Conservation (phyloP, 1,140 invertebrate species). For the Helicoverpa zea region DNA sequence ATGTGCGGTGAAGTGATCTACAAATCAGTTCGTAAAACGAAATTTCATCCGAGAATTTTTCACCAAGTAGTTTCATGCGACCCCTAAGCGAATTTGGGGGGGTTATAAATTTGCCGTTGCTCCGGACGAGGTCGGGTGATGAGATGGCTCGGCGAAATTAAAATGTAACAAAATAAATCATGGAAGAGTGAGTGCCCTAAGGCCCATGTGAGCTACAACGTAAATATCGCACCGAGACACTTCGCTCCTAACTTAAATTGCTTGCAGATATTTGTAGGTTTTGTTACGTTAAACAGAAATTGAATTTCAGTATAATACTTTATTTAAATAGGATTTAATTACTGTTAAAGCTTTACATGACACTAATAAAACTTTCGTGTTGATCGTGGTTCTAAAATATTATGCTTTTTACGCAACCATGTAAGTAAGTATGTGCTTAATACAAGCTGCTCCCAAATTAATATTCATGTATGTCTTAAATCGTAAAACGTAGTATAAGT, state of each 20-base stretch:
- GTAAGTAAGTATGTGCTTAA: too few species aligned
- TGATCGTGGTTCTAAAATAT: too few species aligned
- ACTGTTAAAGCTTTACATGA: too few species aligned
- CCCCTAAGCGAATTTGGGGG: conserved; percentile 37
- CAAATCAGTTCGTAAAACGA: background rate
- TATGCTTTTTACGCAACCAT: too few species aligned
- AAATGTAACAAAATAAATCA: conserved; percentile 51
- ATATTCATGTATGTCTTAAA: background rate
- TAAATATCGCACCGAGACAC: conserved; percentile 42
- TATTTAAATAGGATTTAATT: background rate
- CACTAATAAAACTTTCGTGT: too few species aligned
- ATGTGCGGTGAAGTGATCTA: background rate
- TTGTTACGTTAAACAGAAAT: background rate
- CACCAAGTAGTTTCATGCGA: conserved; percentile 4
- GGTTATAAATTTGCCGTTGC: conserved; percentile 45
- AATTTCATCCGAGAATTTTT: background rate
- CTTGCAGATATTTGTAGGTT: conserved; percentile 14
- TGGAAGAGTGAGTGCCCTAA: conserved; percentile 38
- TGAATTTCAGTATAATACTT: background rate
- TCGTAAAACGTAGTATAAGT: background rate
- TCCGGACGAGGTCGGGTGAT: conserved; percentile 40
- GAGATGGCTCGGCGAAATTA: conserved; percentile 47
- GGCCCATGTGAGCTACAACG: conserved; percentile 38
- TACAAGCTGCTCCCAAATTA: too few species aligned
- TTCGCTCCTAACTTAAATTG: conserved; percentile 45